Evolutionary conservation across 2,888 invertebrate species (phyloP).

Genomic region (Empis stercorea): DNA sequence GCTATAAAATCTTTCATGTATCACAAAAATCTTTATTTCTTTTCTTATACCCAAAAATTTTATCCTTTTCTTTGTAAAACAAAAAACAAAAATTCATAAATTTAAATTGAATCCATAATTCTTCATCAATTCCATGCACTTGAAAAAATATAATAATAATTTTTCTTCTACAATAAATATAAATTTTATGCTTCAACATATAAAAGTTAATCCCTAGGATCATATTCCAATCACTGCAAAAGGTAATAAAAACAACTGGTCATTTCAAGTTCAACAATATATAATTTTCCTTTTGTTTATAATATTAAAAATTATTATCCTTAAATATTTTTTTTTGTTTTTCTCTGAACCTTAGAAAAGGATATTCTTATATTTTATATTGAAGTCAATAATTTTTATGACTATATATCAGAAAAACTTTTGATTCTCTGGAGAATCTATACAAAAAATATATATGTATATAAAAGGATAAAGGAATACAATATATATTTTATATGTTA

Average conservation of each 20-base stretch:
- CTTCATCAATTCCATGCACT: too few species aligned
- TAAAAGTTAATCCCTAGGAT: slow-evolving; percentile 7
- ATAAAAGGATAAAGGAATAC: neutral
- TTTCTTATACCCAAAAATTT: too few species aligned
- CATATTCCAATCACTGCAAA: slow-evolving; percentile 12
- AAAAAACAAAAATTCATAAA: too few species aligned
- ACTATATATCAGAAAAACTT: neutral
- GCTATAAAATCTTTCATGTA: too few species aligned
- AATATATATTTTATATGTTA: neutral
- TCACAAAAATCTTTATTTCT: too few species aligned
- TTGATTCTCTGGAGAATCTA: neutral
- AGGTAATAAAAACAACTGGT: slow-evolving; percentile 14
- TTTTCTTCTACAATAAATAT: too few species aligned
- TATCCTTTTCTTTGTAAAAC: too few species aligned
- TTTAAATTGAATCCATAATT: too few species aligned
- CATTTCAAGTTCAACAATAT: slow-evolving; percentile 7
- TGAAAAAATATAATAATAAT: too few species aligned
- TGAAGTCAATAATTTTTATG: slow-evolving; percentile 5
- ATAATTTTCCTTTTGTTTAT: neutral
- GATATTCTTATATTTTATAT: neutral
- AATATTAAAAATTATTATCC: too few species aligned
- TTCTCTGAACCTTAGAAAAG: neutral
- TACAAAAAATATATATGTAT: neutral
- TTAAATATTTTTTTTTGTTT: neutral
- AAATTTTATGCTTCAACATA: neutral